phyloP scores from a whole-genome alignment of 2,113 vertebrate species.

The Podarcis muralis region DNA sequence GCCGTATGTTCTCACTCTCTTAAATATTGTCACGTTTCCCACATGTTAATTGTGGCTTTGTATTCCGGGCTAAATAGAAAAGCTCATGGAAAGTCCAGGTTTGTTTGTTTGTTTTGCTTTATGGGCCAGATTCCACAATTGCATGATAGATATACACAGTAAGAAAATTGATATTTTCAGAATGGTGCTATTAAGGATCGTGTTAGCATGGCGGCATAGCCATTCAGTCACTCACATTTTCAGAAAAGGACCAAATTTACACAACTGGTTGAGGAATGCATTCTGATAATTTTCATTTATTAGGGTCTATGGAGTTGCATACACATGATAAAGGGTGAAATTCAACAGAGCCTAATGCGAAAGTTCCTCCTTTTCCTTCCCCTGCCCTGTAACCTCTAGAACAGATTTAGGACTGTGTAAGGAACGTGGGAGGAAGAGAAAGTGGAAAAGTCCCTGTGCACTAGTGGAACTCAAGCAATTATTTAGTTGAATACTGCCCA shows the following conservation, averaged over 20 bases:
- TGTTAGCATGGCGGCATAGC: neutral
- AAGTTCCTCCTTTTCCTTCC: too few species aligned
- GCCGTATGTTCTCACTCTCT: conserved; percentile 38
- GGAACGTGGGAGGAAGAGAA: too few species aligned
- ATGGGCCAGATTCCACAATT: rapidly evolving
- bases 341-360: too few species aligned
- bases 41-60: conserved; percentile 40
- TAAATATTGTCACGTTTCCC: conserved; percentile 53
- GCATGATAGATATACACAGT: neutral
- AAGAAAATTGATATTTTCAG: too few species aligned
- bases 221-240: neutral
- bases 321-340: too few species aligned
- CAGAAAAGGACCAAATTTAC: neutral
- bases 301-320: neutral
- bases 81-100: neutral
- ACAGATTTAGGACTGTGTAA: too few species aligned
- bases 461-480: too few species aligned
- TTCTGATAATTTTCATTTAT: neutral
- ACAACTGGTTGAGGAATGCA: neutral
- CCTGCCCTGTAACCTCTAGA: too few species aligned
- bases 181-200: neutral
- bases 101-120: neutral
- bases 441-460: too few species aligned
- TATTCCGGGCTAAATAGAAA: conserved; percentile 6
- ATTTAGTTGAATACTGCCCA: too few species aligned